phyloP scores from a whole-genome alignment of 2,888 invertebrate species.

The Lepidochrysops patricia region DNA sequence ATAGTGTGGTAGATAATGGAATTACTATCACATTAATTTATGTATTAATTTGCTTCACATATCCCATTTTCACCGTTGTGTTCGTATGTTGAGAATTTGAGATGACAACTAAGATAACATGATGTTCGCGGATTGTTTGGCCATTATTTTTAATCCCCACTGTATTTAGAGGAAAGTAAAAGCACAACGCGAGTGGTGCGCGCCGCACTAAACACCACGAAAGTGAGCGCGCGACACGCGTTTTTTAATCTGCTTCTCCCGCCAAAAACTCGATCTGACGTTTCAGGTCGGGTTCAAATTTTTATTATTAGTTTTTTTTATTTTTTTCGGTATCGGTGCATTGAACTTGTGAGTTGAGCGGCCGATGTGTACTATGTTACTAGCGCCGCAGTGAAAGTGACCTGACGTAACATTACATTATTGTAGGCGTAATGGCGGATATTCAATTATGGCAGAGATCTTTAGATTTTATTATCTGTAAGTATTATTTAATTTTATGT shows the following conservation, averaged over 20 bases:
- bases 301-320: conserved; percentile 30
- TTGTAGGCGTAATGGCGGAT: conserved; percentile 59
- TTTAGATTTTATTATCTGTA: conserved; percentile 43
- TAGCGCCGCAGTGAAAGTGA: conserved; percentile 63
- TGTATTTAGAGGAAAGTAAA: conserved; percentile 64
- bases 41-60: not conserved
- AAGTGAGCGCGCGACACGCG: conserved; percentile 60
- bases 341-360: conserved; percentile 59
- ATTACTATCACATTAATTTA: conserved; percentile 2
- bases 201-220: conserved; percentile 55
- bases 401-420: conserved; percentile 68
- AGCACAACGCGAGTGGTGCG: conserved; percentile 45
- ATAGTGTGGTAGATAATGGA: too few relatives aligned
- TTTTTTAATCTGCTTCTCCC: conserved; percentile 43
- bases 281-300: conserved; percentile 29
- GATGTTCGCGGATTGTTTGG: not conserved
- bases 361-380: conserved; percentile 52
- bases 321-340: conserved; percentile 38
- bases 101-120: conserved; percentile 1
- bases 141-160: conserved; percentile 47
- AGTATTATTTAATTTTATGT: conserved; percentile 33
- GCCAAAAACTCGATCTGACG: conserved; percentile 37
- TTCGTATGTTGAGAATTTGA: not conserved
- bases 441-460: conserved; percentile 55
- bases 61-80: not conserved